phyloP scores from a whole-genome alignment of 1,140 invertebrate genomes.

The Pseudomyrmex pallidus region DNA sequence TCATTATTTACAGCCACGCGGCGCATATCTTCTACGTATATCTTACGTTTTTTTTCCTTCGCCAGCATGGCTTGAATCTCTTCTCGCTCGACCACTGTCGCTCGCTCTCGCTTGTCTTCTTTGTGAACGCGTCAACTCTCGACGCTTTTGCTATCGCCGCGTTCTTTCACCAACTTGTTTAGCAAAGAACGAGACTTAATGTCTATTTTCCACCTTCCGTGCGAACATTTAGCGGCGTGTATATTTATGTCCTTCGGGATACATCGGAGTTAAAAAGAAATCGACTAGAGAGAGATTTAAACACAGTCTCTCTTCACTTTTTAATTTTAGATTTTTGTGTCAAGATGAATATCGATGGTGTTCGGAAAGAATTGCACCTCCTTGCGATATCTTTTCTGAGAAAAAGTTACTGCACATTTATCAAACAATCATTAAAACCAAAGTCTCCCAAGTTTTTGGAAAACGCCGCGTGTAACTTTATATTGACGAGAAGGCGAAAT shows the following conservation, averaged over 20 bases:
- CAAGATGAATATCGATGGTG: background rate
- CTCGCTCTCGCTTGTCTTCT: background rate
- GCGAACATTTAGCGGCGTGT: too few species aligned
- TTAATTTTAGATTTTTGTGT: background rate
- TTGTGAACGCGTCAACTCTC: constrained; percentile 3
- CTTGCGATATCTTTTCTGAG: background rate
- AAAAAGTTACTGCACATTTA: background rate
- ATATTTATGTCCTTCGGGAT: background rate
- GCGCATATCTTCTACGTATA: constrained; percentile 54
- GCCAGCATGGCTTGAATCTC: background rate
- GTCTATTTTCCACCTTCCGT: background rate
- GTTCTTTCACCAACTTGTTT: background rate
- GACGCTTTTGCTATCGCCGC: background rate
- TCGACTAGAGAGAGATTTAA: background rate
- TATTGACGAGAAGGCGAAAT: constrained; percentile 20
- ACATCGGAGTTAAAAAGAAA: too few species aligned
- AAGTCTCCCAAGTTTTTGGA: background rate
- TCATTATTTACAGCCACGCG: constrained; percentile 68
- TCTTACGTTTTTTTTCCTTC: constrained; percentile 44
- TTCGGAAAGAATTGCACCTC: background rate
- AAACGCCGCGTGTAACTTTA: constrained; percentile 19
- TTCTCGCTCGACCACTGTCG: constrained; percentile 18
- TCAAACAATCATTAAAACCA: constrained; percentile 22
- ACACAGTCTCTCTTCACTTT: background rate
- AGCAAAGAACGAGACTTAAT: background rate